Percentiles rank a stretch among this genome's conserved stretches.
These are phyloP conservation scores for Indri indri DNA, from an alignment of 2,113 vertebrate genomes.

Conservation along the genomic window DNA sequence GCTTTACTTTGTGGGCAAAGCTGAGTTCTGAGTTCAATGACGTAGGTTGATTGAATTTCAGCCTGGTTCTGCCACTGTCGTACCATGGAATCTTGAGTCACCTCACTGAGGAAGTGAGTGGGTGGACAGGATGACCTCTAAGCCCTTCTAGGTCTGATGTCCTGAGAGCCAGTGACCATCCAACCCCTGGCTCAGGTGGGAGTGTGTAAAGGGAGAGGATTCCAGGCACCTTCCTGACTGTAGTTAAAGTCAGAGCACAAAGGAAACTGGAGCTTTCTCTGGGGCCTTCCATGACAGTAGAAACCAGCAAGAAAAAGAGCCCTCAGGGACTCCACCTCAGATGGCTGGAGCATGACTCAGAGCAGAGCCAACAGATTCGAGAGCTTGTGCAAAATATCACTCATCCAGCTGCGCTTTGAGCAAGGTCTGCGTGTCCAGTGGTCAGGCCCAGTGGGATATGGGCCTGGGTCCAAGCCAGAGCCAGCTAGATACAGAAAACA, in stretches of 20 bases:
- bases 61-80: not conserved
- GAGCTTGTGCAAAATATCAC: not conserved
- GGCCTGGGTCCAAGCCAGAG: not conserved
- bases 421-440: not conserved
- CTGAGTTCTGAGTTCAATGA: not conserved
- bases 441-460: not conserved
- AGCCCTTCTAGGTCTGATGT: not conserved
- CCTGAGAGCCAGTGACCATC: not conserved
- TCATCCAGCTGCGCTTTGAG: not conserved
- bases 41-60: not conserved
- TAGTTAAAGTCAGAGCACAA: not conserved
- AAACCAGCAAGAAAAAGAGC: not conserved
- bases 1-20: not conserved
- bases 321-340: not conserved
- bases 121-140: not conserved
- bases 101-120: not conserved
- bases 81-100: not conserved
- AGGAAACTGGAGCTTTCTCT: not conserved
- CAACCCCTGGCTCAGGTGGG: not conserved
- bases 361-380: constrained; percentile 59
- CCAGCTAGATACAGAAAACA: not conserved
- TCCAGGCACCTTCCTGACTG: not conserved
- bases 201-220: not conserved
- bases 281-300: not conserved
- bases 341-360: constrained; percentile 22